These are phyloP conservation scores for Porites evermanni DNA, from an alignment of 92 coral and sea anemone species.

Conservation along the genomic window DNA sequence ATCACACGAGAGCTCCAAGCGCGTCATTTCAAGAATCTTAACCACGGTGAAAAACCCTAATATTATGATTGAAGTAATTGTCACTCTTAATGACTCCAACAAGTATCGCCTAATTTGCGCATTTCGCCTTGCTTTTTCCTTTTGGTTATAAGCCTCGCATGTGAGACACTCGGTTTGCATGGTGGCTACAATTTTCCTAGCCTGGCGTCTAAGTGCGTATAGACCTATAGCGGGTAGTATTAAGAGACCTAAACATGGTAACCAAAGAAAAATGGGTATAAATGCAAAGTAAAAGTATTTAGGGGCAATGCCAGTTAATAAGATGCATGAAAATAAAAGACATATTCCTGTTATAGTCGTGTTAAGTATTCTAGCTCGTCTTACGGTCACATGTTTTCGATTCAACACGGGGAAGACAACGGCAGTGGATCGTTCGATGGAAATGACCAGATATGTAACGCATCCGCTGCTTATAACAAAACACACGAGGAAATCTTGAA, in stretches of 20 bases:
- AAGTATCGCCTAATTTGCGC: background rate
- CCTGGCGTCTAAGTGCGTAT: constrained; percentile 15
- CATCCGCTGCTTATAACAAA: constrained; percentile 9
- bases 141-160: background rate
- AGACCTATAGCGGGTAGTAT: background rate
- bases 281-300: background rate
- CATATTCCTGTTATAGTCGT: background rate
- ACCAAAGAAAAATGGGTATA: constrained; percentile 6
- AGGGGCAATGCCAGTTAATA: constrained; percentile 29
- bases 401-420: constrained; percentile 22
- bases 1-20: constrained; percentile 3
- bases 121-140: constrained; percentile 8
- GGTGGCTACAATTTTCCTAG: background rate
- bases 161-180: background rate
- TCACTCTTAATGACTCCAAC: background rate
- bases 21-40: background rate
- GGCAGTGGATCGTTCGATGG: constrained; percentile 33
- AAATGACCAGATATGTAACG: background rate
- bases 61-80: background rate
- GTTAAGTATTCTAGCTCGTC: constrained; percentile 1
- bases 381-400: constrained; percentile 4
- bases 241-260: constrained; percentile 7
- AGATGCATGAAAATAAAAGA: constrained; percentile 8
- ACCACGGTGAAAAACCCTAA: constrained; percentile 5
- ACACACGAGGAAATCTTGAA: background rate